These are phyloP conservation scores for Acropora yongei DNA, from an alignment of 64 coral and sea anemone species.

Conservation along the genomic window DNA sequence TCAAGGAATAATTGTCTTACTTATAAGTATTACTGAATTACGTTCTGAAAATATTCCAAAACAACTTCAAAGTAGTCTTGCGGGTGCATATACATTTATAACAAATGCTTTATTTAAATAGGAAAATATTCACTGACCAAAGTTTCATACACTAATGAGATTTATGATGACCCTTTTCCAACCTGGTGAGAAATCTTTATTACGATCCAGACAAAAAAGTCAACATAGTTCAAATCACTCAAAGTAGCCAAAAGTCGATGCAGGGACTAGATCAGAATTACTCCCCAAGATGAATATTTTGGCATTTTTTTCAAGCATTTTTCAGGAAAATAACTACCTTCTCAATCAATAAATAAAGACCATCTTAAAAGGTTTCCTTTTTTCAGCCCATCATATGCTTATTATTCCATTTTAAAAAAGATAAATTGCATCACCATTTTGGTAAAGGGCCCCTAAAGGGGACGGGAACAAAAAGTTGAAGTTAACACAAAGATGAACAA, in stretches of 20 bases:
- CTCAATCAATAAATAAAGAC: too few species aligned
- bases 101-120: slow-evolving; percentile 21
- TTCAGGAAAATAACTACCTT: too few species aligned
- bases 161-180: background rate
- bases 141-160: background rate
- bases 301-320: too few species aligned
- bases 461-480: too few species aligned
- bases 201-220: background rate
- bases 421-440: background rate
- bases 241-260: too few species aligned
- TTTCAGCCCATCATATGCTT: too few species aligned
- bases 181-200: background rate
- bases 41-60: slow-evolving; percentile 12
- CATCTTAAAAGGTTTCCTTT: too few species aligned
- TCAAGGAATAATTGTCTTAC: background rate
- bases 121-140: slow-evolving; percentile 20
- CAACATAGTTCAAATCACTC: background rate
- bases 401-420: background rate
- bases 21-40: slow-evolving; percentile 15
- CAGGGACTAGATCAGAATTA: too few species aligned
- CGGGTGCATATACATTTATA: background rate
- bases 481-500: background rate
- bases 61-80: slow-evolving; percentile 5
- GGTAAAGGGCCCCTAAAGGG: background rate
- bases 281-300: too few species aligned